A percentile compares a stretch with the other conserved stretches of the same genome.
Evolutionary conservation across 2,113 vertebrate genomes (phyloP).

Genomic region (Climacteris rufus): DNA sequence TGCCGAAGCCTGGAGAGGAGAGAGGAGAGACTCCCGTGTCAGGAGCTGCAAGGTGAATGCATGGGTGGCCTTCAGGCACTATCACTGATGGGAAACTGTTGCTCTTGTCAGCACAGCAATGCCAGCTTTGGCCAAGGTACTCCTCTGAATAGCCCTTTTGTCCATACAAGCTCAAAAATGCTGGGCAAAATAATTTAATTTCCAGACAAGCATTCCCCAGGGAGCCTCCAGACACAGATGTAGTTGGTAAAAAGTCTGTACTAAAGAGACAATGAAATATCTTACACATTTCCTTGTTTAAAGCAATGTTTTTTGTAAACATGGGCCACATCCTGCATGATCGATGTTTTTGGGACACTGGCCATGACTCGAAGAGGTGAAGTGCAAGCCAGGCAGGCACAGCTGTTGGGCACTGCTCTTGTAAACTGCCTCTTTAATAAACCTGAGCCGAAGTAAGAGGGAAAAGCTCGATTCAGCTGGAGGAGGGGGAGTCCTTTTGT

Average conservation of each 20-base stretch:
- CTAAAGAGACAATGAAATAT: not conserved
- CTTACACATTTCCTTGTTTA: not conserved
- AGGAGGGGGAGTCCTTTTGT: not conserved
- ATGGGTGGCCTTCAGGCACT: fast-evolving
- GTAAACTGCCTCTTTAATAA: not conserved
- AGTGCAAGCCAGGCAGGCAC: not conserved
- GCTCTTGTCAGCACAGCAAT: not conserved
- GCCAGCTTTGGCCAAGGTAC: not conserved
- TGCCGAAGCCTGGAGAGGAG: conserved; percentile 58
- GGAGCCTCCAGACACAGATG: not conserved
- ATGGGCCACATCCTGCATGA: fast-evolving
- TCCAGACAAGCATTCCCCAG: not conserved
- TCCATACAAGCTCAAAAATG: not conserved
- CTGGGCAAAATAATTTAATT: not conserved
- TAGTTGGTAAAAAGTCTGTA: not conserved
- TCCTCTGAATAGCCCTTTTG: not conserved
- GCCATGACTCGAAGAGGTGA: not conserved
- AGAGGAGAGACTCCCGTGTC: not conserved
- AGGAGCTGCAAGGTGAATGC: not conserved
- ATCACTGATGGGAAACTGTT: fast-evolving
- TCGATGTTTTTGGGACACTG: not conserved
- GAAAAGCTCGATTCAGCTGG: not conserved
- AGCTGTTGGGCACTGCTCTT: not conserved
- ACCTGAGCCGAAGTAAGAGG: not conserved
- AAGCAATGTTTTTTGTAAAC: not conserved